A percentile compares a stretch with the other conserved stretches of the same genome.
Evolutionary conservation across 2,888 invertebrate species (phyloP).

Genomic region (Pantelozetes paolii): DNA sequence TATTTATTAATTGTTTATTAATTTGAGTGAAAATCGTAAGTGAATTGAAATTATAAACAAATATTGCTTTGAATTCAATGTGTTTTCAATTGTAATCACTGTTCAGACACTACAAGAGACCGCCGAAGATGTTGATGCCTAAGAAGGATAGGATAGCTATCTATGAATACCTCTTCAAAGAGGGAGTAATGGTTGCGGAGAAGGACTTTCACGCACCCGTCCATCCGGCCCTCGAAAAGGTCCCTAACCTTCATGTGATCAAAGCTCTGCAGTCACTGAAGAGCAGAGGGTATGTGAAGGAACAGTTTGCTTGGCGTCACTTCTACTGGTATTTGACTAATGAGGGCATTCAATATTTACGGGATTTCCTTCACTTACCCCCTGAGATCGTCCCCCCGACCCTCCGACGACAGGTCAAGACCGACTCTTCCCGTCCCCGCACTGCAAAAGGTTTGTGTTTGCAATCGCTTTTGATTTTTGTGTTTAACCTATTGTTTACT

Average conservation of each 20-base stretch:
- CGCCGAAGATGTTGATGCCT: slow-evolving; percentile 96
- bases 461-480: background rate
- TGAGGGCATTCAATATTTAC: slow-evolving; percentile 93
- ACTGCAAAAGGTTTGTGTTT: slow-evolving; percentile 28
- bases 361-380: slow-evolving; percentile 91
- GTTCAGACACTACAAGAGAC: too few species aligned
- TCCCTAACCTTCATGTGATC: slow-evolving; percentile 97
- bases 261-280: slow-evolving; percentile 87
- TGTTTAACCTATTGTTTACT: background rate
- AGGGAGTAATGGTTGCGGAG: slow-evolving; percentile 98
- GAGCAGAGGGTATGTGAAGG: slow-evolving; percentile 94
- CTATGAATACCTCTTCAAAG: slow-evolving; percentile 96
- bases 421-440: slow-evolving; percentile 72
- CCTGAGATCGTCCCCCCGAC: slow-evolving; percentile 98
- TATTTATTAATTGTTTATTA: background rate
- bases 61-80: too few species aligned
- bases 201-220: slow-evolving; percentile 97
- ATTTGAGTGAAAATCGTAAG: background rate
- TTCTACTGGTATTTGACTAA: slow-evolving; percentile 99
- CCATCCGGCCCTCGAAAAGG: slow-evolving; percentile 88
- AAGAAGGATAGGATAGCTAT: slow-evolving; percentile 94
- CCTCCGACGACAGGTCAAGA: slow-evolving; percentile 80
- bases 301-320: slow-evolving; percentile 99
- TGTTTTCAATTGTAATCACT: too few species aligned
- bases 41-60: background rate